A percentile compares a stretch with the other conserved stretches of the same genome.
Conservation (phyloP, 2,113 vertebrate genomes). For the Ursus arctos region DNA sequence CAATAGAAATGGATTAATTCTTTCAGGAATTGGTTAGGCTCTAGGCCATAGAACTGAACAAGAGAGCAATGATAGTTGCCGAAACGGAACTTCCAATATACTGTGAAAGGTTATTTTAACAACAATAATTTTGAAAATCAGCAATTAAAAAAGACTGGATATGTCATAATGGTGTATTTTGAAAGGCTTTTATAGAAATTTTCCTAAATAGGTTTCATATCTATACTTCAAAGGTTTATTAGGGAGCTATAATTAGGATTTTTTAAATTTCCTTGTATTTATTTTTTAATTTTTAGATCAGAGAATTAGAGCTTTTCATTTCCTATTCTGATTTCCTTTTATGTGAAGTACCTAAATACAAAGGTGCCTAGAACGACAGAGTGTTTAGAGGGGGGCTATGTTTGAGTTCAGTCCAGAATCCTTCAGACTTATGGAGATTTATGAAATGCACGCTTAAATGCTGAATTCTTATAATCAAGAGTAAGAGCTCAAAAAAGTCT, state of each 20-base stretch:
- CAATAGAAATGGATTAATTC: slow-evolving; percentile 50
- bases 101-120: not conserved
- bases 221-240: slow-evolving; percentile 57
- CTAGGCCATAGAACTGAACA: not conserved
- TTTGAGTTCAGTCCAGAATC: not conserved
- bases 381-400: not conserved
- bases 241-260: slow-evolving; percentile 4
- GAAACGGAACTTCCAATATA: slow-evolving; percentile 52
- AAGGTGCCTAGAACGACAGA: not conserved
- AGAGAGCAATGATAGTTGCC: not conserved
- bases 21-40: not conserved
- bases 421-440: slow-evolving; percentile 28
- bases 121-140: slow-evolving; percentile 1
- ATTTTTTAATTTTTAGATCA: slow-evolving; percentile 6
- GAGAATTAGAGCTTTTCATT: slow-evolving; percentile 56
- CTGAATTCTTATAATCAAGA: slow-evolving; percentile 38
- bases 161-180: slow-evolving; percentile 14
- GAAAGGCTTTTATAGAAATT: slow-evolving; percentile 66
- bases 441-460: slow-evolving; percentile 41
- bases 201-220: slow-evolving; percentile 71
- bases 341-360: not conserved
- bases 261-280: slow-evolving; percentile 10
- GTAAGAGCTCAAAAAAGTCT: not conserved
- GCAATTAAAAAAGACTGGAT: not conserved
- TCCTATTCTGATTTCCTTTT: not conserved